These are phyloP conservation scores for Ypsolopha scabrella DNA, from an alignment of 2,888 invertebrate genomes.

Conservation along the genomic window DNA sequence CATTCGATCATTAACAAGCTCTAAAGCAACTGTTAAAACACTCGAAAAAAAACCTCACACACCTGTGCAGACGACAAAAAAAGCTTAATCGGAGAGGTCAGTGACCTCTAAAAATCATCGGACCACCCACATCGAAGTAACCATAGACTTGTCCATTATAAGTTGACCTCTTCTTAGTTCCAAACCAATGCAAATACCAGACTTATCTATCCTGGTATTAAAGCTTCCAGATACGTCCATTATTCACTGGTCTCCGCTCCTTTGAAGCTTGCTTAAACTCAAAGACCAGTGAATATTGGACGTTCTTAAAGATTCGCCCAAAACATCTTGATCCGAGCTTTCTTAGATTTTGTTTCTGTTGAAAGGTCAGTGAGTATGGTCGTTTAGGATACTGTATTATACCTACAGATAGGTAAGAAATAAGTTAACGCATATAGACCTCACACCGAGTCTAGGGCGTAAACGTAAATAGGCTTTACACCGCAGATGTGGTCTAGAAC, in stretches of 20 bases:
- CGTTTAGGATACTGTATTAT: too few species aligned
- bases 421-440: too few species aligned
- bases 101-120: slow-evolving; percentile 53
- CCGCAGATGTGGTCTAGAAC: too few species aligned
- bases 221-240: not conserved
- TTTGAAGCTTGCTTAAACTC: not conserved
- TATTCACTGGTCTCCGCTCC: not conserved
- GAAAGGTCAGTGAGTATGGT: too few species aligned
- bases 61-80: slow-evolving; percentile 33
- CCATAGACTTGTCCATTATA: not conserved
- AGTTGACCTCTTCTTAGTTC: not conserved
- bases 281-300: not conserved
- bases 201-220: not conserved
- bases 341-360: too few species aligned
- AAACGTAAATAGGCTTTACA: too few species aligned
- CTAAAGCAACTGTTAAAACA: slow-evolving; percentile 32
- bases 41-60: slow-evolving; percentile 26
- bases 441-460: too few species aligned
- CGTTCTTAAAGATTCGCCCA: too few species aligned
- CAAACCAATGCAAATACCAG: not conserved
- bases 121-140: slow-evolving; percentile 45
- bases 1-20: not conserved
- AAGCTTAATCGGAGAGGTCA: slow-evolving; percentile 36
- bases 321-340: too few species aligned
- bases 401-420: too few species aligned